phyloP scores from a whole-genome alignment of 1,140 invertebrate species.

The Drosophila hydei region DNA sequence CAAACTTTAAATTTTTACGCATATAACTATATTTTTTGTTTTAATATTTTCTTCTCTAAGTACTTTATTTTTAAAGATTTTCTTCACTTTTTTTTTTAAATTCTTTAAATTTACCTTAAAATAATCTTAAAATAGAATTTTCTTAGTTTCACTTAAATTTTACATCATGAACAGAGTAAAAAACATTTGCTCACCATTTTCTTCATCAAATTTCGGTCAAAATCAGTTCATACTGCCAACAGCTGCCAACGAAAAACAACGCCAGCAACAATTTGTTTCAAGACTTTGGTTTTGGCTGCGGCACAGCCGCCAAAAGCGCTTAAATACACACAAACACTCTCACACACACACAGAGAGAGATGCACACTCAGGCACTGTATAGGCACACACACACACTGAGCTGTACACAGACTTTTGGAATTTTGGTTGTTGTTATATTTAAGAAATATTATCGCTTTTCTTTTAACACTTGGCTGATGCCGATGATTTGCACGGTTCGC shows the following conservation, averaged over 20 bases:
- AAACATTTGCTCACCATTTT: conserved; percentile 73
- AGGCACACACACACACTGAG: conserved; percentile 49
- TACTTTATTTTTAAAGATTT: too few species aligned
- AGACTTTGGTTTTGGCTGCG: conserved; percentile 51
- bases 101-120: neutral
- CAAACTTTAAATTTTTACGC: neutral
- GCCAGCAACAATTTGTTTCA: conserved; percentile 66
- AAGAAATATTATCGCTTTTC: conserved; percentile 60
- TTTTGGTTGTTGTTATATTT: conserved; percentile 46
- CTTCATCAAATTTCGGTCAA: conserved; percentile 72
- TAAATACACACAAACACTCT: conserved; percentile 52
- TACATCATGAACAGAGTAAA: conserved; percentile 30
- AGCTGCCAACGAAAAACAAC: conserved; percentile 73
- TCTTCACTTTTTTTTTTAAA: neutral
- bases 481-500: conserved; percentile 59
- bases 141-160: conserved; percentile 53
- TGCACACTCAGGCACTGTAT: conserved; percentile 40
- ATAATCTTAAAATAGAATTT: conserved; percentile 14
- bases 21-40: neutral
- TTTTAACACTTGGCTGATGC: conserved; percentile 59
- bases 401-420: conserved; percentile 52
- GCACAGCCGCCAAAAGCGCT: conserved; percentile 69
- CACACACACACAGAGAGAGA: conserved; percentile 42
- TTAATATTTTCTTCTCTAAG: neutral
- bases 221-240: conserved; percentile 82